Conservation (phyloP, 2,888 invertebrate species). For the Erebia ligea region DNA sequence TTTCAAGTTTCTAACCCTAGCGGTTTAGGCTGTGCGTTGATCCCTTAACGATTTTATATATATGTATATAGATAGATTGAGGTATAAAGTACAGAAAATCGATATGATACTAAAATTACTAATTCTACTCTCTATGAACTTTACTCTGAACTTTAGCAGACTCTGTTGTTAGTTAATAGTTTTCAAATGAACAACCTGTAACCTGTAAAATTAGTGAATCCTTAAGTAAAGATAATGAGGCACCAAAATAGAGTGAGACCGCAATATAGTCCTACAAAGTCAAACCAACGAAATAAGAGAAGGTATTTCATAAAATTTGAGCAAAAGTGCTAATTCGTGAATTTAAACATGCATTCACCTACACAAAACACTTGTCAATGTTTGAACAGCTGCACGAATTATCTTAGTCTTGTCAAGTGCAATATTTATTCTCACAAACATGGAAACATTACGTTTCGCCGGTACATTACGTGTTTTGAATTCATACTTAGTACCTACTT, state of each 20-base stretch:
- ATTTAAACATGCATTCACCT: conserved; percentile 72
- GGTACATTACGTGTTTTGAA: background rate
- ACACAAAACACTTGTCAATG: conserved; percentile 57
- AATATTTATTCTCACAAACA: conserved; percentile 53
- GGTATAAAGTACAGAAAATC: background rate
- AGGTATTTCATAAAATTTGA: conserved; percentile 59
- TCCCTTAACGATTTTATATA: too few species aligned
- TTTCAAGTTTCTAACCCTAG: too few species aligned
- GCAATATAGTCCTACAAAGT: too few species aligned
- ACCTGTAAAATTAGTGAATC: too few species aligned
- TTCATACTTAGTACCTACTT: too few species aligned
- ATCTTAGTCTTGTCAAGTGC: conserved; percentile 53
- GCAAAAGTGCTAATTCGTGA: conserved; percentile 72
- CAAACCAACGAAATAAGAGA: conserved; percentile 30
- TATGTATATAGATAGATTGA: too few species aligned
- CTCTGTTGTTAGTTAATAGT: too few species aligned
- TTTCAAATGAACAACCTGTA: background rate
- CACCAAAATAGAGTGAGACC: background rate
- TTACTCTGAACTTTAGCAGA: too few species aligned
- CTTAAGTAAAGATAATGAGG: background rate
- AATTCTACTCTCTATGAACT: too few species aligned
- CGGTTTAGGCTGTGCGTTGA: too few species aligned
- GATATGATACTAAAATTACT: background rate
- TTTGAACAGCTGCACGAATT: conserved; percentile 70
- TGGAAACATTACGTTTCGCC: conserved; percentile 10